phyloP scores from a whole-genome alignment of 2,888 invertebrate species.

The Aspidiotus rigidus region DNA sequence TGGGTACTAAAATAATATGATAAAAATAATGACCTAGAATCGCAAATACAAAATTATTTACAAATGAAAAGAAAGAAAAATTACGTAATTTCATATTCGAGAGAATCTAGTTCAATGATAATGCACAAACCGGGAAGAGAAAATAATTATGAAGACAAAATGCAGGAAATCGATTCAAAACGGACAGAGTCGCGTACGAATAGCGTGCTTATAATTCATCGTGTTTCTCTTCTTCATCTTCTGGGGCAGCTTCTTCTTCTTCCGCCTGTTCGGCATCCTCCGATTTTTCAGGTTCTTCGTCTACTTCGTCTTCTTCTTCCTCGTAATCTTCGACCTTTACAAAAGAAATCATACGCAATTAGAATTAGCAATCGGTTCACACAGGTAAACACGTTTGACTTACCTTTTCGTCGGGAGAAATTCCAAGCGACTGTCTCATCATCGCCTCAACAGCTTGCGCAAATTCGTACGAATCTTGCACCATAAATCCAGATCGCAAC shows the following conservation, averaged over 20 bases:
- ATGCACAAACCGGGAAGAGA: background rate
- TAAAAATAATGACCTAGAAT: no score
- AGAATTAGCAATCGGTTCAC: background rate
- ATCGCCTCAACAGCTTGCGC: slow-evolving; percentile 83
- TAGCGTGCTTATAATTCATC: slow-evolving; percentile 34
- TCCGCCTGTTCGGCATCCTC: slow-evolving; percentile 11
- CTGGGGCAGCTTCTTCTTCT: slow-evolving; percentile 16
- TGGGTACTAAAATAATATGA: background rate
- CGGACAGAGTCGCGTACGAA: background rate
- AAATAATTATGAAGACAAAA: background rate
- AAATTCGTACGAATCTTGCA: slow-evolving; percentile 76
- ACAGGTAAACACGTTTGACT: background rate
- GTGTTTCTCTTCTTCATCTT: slow-evolving; percentile 31
- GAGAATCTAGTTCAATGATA: background rate
- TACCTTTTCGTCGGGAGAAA: slow-evolving; percentile 59
- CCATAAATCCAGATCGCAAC: slow-evolving; percentile 84
- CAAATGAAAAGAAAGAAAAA: background rate
- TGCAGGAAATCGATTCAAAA: background rate
- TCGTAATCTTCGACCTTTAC: slow-evolving; percentile 29
- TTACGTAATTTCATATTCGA: background rate
- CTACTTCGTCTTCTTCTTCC: slow-evolving; percentile 21
- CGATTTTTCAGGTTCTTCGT: background rate
- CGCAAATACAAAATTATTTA: slow-evolving; percentile 2
- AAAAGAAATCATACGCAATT: background rate
- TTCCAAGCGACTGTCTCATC: slow-evolving; percentile 70